Percentiles rank a stretch among this genome's conserved stretches.
Evolutionary conservation across 2,888 invertebrate species (phyloP).

Genomic region (Folsomia manolachei): DNA sequence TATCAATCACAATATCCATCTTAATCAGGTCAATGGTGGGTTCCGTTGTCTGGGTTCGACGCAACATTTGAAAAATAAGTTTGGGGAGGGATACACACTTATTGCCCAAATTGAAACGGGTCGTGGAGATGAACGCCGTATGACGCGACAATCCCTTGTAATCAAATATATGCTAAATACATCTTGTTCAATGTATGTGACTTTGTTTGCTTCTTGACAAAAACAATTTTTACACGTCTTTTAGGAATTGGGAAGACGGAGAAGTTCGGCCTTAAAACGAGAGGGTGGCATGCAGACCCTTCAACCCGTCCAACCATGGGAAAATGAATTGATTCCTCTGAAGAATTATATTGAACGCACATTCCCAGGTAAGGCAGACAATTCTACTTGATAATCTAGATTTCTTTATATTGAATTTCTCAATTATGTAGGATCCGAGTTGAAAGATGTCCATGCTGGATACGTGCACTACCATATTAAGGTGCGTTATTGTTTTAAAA

Average conservation of each 20-base stretch:
- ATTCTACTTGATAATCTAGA: neutral
- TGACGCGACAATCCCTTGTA: conserved; percentile 42
- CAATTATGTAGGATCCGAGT: conserved; percentile 37
- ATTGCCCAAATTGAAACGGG: conserved; percentile 57
- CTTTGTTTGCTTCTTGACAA: conserved; percentile 52
- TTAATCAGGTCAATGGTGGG: neutral
- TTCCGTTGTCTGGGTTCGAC: conserved; percentile 68
- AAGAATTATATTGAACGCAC: conserved; percentile 44
- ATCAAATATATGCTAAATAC: conserved; percentile 72
- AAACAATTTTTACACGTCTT: neutral
- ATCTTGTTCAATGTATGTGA: conserved; percentile 65
- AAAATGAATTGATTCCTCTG: conserved; percentile 45
- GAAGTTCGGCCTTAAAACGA: conserved; percentile 27
- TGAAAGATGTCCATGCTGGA: conserved; percentile 51
- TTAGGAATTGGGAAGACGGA: conserved; percentile 34
- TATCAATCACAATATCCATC: neutral
- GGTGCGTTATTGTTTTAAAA: too few species aligned
- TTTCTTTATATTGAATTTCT: neutral
- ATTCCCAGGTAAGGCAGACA: conserved; percentile 38
- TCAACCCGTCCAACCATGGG: conserved; percentile 42
- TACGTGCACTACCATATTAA: conserved; percentile 57
- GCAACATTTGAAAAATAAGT: conserved; percentile 74
- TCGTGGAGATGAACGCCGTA: conserved; percentile 33
- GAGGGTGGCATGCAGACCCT: neutral
- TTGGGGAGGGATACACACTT: conserved; percentile 64